phyloP scores from a whole-genome alignment of 2,888 invertebrate genomes.

The Malthinus flaveolus region DNA sequence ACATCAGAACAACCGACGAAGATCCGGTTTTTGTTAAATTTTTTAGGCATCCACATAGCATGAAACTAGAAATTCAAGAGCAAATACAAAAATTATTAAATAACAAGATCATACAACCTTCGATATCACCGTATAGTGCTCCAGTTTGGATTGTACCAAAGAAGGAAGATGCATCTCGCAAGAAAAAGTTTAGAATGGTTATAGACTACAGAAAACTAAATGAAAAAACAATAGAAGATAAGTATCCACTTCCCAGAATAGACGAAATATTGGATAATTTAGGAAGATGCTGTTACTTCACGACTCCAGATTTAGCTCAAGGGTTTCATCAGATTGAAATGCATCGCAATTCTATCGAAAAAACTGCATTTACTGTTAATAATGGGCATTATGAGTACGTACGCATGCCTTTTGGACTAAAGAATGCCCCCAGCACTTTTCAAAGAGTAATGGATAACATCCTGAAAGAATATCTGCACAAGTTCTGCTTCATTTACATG shows the following conservation, averaged over 20 bases:
- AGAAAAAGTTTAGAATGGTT: not conserved
- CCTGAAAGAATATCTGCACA: constrained; percentile 10
- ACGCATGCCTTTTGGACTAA: not conserved
- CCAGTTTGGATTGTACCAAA: constrained; percentile 1
- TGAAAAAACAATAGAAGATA: constrained; percentile 1
- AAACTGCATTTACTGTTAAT: not conserved
- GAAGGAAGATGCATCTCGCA: not conserved
- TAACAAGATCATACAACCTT: not conserved
- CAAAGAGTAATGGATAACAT: constrained; percentile 14
- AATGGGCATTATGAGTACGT: not conserved
- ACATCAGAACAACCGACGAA: constrained; percentile 20
- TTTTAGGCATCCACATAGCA: constrained; percentile 20
- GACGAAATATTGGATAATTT: constrained; percentile 3
- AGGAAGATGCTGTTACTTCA: not conserved
- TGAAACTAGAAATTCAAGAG: constrained; percentile 1
- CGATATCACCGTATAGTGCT: not conserved
- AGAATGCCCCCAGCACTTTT: constrained; percentile 5
- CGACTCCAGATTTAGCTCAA: not conserved
- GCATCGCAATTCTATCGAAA: not conserved
- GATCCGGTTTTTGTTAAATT: constrained; percentile 18
- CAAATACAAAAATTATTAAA: not conserved
- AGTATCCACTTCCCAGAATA: constrained; percentile 1
- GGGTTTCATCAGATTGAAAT: constrained; percentile 6
- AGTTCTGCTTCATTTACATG: constrained; percentile 31
- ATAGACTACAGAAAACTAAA: not conserved